Conservation (phyloP, 2,888 invertebrate genomes). For the Endotricha flammealis region DNA sequence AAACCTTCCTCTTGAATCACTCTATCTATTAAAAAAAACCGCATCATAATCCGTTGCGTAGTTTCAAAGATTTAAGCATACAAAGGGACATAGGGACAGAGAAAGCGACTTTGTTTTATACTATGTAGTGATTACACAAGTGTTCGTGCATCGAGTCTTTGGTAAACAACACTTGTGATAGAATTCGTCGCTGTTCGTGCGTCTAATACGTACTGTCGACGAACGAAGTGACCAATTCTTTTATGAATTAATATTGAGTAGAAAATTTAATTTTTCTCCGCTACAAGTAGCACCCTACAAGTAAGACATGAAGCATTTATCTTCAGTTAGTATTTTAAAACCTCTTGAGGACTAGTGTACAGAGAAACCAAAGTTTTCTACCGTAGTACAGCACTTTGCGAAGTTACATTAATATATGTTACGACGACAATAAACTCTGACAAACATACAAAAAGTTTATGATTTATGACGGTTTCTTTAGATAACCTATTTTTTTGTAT, state of each 20-base stretch:
- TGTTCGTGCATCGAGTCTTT: no score
- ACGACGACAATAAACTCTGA: not conserved
- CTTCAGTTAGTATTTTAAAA: conserved; percentile 33
- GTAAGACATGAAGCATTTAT: conserved; percentile 25
- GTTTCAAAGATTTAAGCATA: no score
- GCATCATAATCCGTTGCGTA: no score
- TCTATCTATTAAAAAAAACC: no score
- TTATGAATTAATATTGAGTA: conserved; percentile 1
- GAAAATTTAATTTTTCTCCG: not conserved
- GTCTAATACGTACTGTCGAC: no score
- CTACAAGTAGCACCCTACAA: conserved; percentile 16
- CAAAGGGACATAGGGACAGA: no score
- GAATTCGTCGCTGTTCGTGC: no score
- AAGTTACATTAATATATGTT: conserved; percentile 2
- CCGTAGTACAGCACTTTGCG: conserved; percentile 4
- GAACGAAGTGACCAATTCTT: conserved; percentile 2
- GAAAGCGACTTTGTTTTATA: no score
- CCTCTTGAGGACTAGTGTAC: conserved; percentile 30
- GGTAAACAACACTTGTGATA: no score
- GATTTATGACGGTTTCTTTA: not conserved
- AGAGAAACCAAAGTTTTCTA: conserved; percentile 8
- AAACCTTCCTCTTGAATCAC: no score
- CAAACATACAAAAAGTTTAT: not conserved
- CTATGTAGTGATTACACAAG: no score
- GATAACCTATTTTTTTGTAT: not conserved